These are phyloP conservation scores for Pycnomerus fuliginosus DNA, from an alignment of 2,888 invertebrate genomes.

Conservation along the genomic window DNA sequence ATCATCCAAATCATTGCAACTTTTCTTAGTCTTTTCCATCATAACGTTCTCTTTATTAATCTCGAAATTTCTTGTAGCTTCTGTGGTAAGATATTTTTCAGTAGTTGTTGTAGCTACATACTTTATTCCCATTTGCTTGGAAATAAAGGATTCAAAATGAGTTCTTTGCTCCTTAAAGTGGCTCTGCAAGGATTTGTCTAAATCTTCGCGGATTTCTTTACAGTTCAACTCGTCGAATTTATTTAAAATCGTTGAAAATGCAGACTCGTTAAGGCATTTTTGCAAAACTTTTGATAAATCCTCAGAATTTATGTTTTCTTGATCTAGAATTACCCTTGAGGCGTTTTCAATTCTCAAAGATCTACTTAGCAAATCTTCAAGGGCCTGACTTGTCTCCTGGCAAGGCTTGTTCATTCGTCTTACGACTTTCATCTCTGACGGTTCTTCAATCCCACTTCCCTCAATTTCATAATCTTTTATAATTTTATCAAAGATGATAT, in stretches of 20 bases:
- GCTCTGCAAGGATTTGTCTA: too few species aligned
- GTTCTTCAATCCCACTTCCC: constrained; percentile 24
- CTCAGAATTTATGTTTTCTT: constrained; percentile 20
- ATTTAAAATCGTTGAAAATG: too few species aligned
- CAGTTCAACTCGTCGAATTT: too few species aligned
- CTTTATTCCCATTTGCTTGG: too few species aligned
- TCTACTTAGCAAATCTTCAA: constrained; percentile 45
- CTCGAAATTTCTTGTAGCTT: too few species aligned
- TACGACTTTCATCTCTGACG: constrained; percentile 33
- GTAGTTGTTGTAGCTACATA: too few species aligned
- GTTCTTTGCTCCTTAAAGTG: too few species aligned
- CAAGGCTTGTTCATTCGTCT: constrained; percentile 37
- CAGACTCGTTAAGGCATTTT: background rate
- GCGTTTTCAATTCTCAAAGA: constrained; percentile 42
- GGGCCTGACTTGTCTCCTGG: constrained; percentile 37
- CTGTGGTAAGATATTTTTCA: too few species aligned
- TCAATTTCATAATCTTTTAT: constrained; percentile 29
- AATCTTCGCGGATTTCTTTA: too few species aligned
- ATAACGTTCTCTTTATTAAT: too few species aligned
- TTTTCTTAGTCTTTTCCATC: constrained; percentile 38
- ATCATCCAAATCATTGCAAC: constrained; percentile 50
- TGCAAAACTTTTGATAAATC: constrained; percentile 1
- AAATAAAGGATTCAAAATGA: too few species aligned
- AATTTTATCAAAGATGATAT: constrained; percentile 50
- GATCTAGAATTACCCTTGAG: constrained; percentile 28